Conservation (phyloP, 2,113 vertebrate species). For the Acanthisitta chloris region DNA sequence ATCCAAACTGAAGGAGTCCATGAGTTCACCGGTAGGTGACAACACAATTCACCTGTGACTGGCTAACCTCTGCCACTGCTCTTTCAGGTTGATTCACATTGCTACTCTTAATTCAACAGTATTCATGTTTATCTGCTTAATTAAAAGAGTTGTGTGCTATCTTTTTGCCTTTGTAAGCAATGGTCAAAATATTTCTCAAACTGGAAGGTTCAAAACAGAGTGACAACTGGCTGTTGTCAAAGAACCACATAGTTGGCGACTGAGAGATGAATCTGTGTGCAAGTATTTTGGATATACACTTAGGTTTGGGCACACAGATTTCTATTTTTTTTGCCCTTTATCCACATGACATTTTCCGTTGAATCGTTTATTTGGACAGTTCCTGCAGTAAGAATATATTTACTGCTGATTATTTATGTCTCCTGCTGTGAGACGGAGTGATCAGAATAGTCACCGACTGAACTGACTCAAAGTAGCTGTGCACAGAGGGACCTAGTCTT, state of each 20-base stretch:
- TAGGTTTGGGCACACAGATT: neutral
- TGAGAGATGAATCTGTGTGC: neutral
- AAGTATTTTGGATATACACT: neutral
- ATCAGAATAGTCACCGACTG: neutral
- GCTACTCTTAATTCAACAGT: neutral
- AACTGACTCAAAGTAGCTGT: neutral
- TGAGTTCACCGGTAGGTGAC: constrained; percentile 52
- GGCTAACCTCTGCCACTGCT: neutral
- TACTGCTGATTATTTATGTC: neutral
- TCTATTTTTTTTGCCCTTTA: neutral
- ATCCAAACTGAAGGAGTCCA: constrained; percentile 81
- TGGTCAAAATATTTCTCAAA: neutral
- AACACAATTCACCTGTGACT: neutral
- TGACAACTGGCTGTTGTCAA: neutral
- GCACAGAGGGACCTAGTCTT: neutral
- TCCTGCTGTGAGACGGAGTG: neutral
- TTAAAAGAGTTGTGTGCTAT: neutral
- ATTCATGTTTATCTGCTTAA: neutral
- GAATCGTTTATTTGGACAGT: neutral
- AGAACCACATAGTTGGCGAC: neutral
- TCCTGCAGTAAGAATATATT: neutral
- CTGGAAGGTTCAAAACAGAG: neutral
- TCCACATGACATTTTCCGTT: neutral
- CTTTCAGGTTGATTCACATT: neutral
- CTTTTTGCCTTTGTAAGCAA: neutral